These are phyloP conservation scores for rat (Rattus norvegicus) DNA, from an alignment of 2,113 vertebrate genomes.

Conservation along the genomic window DNA sequence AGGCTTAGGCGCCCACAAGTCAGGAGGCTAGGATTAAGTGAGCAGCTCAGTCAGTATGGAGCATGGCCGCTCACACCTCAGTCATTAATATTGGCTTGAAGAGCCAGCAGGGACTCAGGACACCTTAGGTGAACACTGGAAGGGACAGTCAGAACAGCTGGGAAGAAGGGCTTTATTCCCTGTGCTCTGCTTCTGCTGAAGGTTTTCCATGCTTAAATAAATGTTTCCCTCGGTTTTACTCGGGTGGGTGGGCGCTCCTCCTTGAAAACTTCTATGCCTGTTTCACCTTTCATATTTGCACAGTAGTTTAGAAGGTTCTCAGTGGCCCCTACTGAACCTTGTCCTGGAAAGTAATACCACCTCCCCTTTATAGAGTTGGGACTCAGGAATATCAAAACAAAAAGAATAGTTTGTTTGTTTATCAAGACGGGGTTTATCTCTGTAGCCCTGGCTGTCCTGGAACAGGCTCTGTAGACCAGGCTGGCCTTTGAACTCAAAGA, in stretches of 20 bases:
- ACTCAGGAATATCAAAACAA: background rate
- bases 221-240: background rate
- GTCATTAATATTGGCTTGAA: background rate
- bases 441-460: background rate
- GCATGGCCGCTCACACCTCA: background rate
- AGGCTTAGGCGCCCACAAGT: background rate
- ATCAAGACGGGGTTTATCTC: background rate
- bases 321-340: too few species aligned
- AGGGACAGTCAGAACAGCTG: background rate
- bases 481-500: background rate
- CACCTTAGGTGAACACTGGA: background rate
- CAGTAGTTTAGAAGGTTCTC: background rate
- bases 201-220: background rate
- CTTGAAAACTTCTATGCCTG: rapidly evolving
- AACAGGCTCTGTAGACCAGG: background rate
- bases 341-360: background rate
- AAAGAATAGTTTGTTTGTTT: background rate
- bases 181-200: background rate
- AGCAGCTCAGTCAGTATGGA: background rate
- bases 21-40: background rate
- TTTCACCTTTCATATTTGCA: background rate
- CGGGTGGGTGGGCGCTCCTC: background rate
- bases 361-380: background rate
- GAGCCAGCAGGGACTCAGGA: rapidly evolving
- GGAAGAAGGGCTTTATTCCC: background rate